These are phyloP conservation scores for Scolopax mira DNA, from an alignment of 2,113 vertebrate species.

Conservation along the genomic window DNA sequence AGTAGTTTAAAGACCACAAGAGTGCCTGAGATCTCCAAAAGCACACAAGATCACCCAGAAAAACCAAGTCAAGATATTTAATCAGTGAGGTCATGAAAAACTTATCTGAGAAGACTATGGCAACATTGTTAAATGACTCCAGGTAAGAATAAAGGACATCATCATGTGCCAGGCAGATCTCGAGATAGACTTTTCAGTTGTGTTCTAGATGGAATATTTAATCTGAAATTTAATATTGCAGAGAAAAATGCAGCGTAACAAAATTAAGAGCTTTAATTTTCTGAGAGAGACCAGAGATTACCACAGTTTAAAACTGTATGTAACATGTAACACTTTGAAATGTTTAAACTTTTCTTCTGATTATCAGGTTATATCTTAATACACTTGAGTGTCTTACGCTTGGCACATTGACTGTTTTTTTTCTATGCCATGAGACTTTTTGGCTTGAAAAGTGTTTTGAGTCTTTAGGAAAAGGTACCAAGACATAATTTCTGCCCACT, in stretches of 20 bases:
- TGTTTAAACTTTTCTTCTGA: not conserved
- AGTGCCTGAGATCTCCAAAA: not conserved
- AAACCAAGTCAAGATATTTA: not conserved
- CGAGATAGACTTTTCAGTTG: not conserved
- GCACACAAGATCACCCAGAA: not conserved
- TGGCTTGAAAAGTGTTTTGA: not conserved
- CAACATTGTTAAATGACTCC: accelerated
- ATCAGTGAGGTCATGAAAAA: not conserved
- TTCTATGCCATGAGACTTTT: not conserved
- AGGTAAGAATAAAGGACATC: not conserved
- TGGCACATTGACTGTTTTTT: accelerated
- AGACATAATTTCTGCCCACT: not conserved
- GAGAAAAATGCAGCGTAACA: not conserved
- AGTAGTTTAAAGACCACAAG: not conserved
- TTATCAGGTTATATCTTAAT: not conserved
- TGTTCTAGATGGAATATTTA: not conserved
- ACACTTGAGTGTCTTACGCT: not conserved
- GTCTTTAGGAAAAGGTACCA: not conserved
- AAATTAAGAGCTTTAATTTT: not conserved
- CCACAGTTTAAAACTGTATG: not conserved
- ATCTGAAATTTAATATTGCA: not conserved
- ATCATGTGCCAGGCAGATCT: not conserved
- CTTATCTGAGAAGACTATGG: not conserved
- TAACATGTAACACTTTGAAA: not conserved
- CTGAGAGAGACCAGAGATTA: not conserved